Percentiles rank a stretch among this genome's conserved stretches.
Evolutionary conservation across 2,113 vertebrate species (phyloP).

Genomic region (Mustelus asterias): DNA sequence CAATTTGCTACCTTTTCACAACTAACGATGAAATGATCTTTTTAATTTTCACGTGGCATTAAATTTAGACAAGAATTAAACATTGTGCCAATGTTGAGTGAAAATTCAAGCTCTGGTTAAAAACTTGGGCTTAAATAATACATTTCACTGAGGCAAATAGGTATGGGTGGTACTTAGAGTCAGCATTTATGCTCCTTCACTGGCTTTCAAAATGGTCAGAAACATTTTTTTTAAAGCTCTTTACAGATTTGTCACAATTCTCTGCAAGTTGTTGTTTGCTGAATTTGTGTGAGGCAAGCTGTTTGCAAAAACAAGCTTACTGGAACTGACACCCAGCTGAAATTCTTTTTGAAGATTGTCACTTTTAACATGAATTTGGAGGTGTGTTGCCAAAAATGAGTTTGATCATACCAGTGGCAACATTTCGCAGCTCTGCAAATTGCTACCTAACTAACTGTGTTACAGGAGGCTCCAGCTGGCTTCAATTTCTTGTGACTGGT

Average conservation of each 20-base stretch:
- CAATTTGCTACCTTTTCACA: neutral
- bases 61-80: neutral
- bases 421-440: neutral
- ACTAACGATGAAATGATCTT: neutral
- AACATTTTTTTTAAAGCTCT: neutral
- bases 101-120: neutral
- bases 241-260: neutral
- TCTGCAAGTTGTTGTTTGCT: neutral
- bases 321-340: neutral
- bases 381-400: conserved; percentile 13
- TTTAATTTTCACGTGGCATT: neutral
- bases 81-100: neutral
- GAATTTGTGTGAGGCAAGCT: conserved; percentile 6
- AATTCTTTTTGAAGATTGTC: neutral
- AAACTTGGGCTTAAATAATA: neutral
- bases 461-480: conserved; percentile 1
- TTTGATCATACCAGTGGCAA: neutral
- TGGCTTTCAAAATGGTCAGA: neutral
- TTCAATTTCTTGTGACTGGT: neutral
- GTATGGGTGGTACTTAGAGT: neutral
- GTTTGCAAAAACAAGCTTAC: neutral
- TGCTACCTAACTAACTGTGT: neutral
- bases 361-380: conserved; percentile 5
- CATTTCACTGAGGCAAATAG: neutral
- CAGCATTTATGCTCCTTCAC: neutral